A percentile compares a stretch with the other conserved stretches of the same genome.
phyloP scores from a whole-genome alignment of 2,888 invertebrate genomes.

The Caenorhabditis sulstoni region DNA sequence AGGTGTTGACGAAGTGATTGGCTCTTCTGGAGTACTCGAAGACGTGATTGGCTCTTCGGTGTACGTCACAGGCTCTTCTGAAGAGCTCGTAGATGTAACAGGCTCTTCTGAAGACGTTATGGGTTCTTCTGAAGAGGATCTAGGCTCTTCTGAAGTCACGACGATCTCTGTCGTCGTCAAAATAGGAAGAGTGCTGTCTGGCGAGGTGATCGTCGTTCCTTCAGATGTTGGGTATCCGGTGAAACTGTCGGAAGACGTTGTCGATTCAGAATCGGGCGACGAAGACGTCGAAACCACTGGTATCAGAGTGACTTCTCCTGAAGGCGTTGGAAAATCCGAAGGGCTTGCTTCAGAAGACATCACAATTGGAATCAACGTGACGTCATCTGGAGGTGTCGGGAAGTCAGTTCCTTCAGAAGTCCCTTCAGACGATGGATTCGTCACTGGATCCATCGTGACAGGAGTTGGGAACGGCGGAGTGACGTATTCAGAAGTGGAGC shows the following conservation, averaged over 20 bases:
- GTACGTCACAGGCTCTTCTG: conserved; percentile 7
- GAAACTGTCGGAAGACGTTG: not conserved
- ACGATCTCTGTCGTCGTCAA: not conserved
- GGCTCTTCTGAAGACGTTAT: conserved; percentile 12
- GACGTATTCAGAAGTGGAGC: conserved; percentile 15
- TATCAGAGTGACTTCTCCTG: not conserved
- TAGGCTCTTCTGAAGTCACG: not conserved
- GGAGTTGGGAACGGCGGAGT: too few relatives aligned
- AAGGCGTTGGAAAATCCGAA: not conserved
- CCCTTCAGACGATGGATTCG: not conserved
- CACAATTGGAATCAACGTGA: too few relatives aligned
- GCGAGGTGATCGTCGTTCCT: not conserved
- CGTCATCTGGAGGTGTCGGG: not conserved
- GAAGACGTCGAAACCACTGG: not conserved
- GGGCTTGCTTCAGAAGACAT: not conserved
- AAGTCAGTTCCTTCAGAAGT: not conserved
- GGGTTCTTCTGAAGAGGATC: not conserved
- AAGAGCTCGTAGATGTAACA: not conserved
- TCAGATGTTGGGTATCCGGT: conserved; percentile 24
- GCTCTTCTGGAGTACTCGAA: too few relatives aligned
- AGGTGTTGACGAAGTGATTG: not conserved
- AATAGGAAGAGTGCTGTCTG: not conserved
- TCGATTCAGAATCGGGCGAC: not conserved
- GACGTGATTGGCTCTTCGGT: conserved; percentile 15
- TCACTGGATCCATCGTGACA: not conserved